These are phyloP conservation scores for Fragum whitleyi DNA, from an alignment of 2,888 invertebrate genomes.

Conservation along the genomic window DNA sequence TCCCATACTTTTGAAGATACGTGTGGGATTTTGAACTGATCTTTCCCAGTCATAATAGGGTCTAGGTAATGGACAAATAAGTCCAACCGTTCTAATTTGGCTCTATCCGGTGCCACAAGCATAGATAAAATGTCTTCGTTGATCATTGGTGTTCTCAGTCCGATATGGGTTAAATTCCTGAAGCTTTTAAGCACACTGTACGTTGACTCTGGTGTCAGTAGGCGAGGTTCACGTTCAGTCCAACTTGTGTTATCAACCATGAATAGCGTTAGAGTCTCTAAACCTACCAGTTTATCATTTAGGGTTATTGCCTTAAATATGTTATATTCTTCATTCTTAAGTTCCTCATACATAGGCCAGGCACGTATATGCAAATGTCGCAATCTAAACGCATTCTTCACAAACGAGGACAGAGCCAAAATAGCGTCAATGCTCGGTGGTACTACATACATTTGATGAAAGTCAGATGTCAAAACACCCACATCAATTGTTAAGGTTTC, in stretches of 20 bases:
- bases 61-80: slow-evolving; percentile 73
- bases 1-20: slow-evolving; percentile 71
- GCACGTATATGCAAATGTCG: slow-evolving; percentile 72
- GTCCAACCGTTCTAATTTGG: slow-evolving; percentile 67
- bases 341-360: slow-evolving; percentile 76
- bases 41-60: slow-evolving; percentile 14
- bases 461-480: slow-evolving; percentile 67
- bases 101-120: slow-evolving; percentile 63
- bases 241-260: slow-evolving; percentile 71
- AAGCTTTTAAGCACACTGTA: slow-evolving; percentile 65
- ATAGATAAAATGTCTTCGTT: slow-evolving; percentile 68
- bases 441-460: slow-evolving; percentile 56
- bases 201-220: slow-evolving; percentile 65
- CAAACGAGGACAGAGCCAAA: slow-evolving; percentile 67
- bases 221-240: slow-evolving; percentile 73
- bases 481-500: slow-evolving; percentile 75
- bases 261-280: slow-evolving; percentile 76
- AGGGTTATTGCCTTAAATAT: slow-evolving; percentile 72
- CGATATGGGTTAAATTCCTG: slow-evolving; percentile 67
- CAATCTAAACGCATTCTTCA: slow-evolving; percentile 72
- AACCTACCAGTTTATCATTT: slow-evolving; percentile 70
- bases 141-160: slow-evolving; percentile 77
- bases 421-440: slow-evolving; percentile 64
- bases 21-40: slow-evolving; percentile 62
- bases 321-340: slow-evolving; percentile 61